These are phyloP conservation scores for Autographa pulchrina DNA, from an alignment of 2,888 invertebrate genomes.

Conservation along the genomic window DNA sequence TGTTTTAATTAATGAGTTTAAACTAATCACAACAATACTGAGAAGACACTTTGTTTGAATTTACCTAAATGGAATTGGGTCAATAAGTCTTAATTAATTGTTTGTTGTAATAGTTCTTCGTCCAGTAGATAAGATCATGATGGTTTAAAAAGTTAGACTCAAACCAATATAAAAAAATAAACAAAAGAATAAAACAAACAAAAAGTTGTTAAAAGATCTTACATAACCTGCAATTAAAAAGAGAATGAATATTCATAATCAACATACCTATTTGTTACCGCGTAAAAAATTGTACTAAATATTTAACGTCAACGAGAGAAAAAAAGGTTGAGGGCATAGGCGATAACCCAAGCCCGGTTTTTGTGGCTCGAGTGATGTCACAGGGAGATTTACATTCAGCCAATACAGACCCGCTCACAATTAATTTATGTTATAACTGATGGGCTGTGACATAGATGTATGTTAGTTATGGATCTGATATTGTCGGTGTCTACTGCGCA, in stretches of 20 bases:
- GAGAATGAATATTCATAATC: constrained; percentile 51
- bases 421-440: constrained; percentile 59
- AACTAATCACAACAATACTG: neutral
- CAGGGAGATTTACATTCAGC: constrained; percentile 65
- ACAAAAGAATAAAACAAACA: constrained; percentile 30
- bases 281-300: constrained; percentile 39
- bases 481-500: constrained; percentile 35
- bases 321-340: constrained; percentile 56
- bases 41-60: neutral
- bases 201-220: constrained; percentile 39
- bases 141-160: neutral
- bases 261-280: constrained; percentile 28
- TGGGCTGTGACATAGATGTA: constrained; percentile 49
- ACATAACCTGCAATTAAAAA: constrained; percentile 47
- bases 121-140: neutral
- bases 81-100: too few relatives aligned
- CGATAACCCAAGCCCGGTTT: constrained; percentile 67
- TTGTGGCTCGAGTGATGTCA: constrained; percentile 64
- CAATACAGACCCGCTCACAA: constrained; percentile 58
- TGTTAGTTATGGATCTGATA: constrained; percentile 42
- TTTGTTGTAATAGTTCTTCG: too few relatives aligned
- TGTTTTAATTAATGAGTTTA: constrained; percentile 8
- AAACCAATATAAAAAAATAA: constrained; percentile 29
- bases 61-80: neutral
- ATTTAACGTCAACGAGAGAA: constrained; percentile 53